Evolutionary conservation across 1,140 invertebrate genomes (phyloP), one percentile per base, ranked within the genome.

Genomic region (Frieseomelitta varia): DNA sequence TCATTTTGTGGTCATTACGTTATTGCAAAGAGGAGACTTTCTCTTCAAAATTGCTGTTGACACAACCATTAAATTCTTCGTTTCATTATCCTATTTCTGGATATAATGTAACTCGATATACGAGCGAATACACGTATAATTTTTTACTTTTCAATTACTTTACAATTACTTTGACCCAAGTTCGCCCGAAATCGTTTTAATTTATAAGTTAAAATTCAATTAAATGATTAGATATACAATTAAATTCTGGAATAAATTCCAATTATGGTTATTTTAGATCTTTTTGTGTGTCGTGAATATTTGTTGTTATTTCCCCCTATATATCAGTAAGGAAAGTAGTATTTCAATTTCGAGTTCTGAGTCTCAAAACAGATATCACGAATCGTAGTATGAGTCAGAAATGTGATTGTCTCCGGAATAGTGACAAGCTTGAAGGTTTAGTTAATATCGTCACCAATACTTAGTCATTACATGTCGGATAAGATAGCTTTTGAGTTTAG

Each of bases 41-140:
- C 61, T 84, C 53, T 56, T 78, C 27, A 72, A 71, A 73, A 78
- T 79, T 19, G 21, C 51, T 51, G 24, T 39, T 72, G 55, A 56
- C 8, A 34, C n/a, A 27, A 17, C 39, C 47, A 39, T 73, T 39
- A 63, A 53, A 63, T 61, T 19, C 4, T 51, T 39, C 24, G 15
- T 39, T 79, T 69, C 39, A 47, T 69, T 79, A 6, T 30, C 21
- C 12, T 21, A 24, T 24, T 47, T 8, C 24, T 11, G 39, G 14
- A 19, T 27, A 12, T 56, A 69, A 79, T 61, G 14, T 27, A 56
- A 19, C 30, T 56, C 8, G 39, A 47, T 8, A 8, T 11, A 47
- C 39, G 39, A 8, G 39, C 39, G 39, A 47, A 47, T 47, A 47
- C 39, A 10, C 39, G 39, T 47, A 8, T 0, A 47, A 0, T 6